These are phyloP conservation scores for Limosa lapponica DNA, from an alignment of 2,797 vertebrate species.

Conservation along the genomic window DNA sequence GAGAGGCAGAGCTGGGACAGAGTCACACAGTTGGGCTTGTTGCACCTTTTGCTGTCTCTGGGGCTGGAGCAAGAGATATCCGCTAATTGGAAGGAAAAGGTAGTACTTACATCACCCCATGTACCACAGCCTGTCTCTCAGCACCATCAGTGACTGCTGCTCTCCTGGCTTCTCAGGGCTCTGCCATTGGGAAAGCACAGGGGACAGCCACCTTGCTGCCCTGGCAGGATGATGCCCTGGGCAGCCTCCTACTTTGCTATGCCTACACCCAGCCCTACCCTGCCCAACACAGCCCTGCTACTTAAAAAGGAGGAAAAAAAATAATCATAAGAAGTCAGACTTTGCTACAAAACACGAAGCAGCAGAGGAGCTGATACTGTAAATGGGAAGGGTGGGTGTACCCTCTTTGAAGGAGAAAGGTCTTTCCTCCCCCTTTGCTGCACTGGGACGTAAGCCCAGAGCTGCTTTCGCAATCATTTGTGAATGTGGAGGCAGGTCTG, in stretches of 20 bases:
- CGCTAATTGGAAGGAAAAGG: background rate
- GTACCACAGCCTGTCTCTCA: background rate
- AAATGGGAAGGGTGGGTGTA: conserved; percentile 6
- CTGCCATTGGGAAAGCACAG: background rate
- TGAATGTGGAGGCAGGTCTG: conserved; percentile 12
- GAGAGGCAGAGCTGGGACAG: background rate
- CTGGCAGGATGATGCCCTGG: background rate
- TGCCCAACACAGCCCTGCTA: background rate
- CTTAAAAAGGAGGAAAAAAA: background rate
- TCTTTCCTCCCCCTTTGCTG: conserved; percentile 12
- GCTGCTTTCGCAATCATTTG: background rate
- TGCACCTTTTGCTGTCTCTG: background rate
- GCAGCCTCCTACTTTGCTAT: background rate
- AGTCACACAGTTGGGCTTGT: background rate
- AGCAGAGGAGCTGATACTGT: background rate
- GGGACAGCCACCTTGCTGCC: background rate
- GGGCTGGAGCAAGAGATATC: background rate
- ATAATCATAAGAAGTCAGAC: background rate
- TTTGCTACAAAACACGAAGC: background rate
- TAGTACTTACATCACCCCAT: background rate
- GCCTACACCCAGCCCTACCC: background rate
- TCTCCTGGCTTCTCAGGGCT: background rate
- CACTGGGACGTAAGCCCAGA: background rate
- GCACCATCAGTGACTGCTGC: background rate
- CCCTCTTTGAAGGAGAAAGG: background rate